These are phyloP conservation scores for Grammomys dolichurus DNA, from an alignment of 2,113 vertebrate genomes.

Conservation along the genomic window DNA sequence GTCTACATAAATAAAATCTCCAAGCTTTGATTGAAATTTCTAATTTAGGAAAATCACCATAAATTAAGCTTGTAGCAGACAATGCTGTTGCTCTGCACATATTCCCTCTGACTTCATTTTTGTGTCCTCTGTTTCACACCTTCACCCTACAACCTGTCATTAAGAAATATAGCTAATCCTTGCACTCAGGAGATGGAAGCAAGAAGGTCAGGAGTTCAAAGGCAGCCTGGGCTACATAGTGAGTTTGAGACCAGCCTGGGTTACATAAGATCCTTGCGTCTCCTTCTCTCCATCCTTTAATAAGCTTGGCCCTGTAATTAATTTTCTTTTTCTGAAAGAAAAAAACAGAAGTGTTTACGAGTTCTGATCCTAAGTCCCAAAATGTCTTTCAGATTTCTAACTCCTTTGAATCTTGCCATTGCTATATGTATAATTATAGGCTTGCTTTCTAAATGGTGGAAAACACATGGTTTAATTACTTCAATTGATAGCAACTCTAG, in stretches of 20 bases:
- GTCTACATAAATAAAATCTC: not conserved
- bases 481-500: not conserved
- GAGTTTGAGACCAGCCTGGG: not conserved
- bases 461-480: not conserved
- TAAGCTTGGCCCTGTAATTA: not conserved
- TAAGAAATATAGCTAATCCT: not conserved
- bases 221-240: not conserved
- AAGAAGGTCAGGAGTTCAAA: not conserved
- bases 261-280: not conserved
- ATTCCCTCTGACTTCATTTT: not conserved
- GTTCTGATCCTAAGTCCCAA: not conserved
- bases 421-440: not conserved
- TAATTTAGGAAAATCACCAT: not conserved
- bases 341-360: not conserved
- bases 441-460: not conserved
- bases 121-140: not conserved
- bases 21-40: not conserved
- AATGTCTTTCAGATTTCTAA: not conserved
- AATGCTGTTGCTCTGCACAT: not conserved
- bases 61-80: not conserved
- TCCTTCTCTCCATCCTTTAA: not conserved
- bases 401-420: not conserved
- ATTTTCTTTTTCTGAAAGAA: conserved; percentile 12
- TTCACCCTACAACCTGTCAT: not conserved
- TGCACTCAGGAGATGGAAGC: not conserved